These are phyloP conservation scores for Serrognathus titanus DNA, from an alignment of 2,888 invertebrate species.

Conservation along the genomic window DNA sequence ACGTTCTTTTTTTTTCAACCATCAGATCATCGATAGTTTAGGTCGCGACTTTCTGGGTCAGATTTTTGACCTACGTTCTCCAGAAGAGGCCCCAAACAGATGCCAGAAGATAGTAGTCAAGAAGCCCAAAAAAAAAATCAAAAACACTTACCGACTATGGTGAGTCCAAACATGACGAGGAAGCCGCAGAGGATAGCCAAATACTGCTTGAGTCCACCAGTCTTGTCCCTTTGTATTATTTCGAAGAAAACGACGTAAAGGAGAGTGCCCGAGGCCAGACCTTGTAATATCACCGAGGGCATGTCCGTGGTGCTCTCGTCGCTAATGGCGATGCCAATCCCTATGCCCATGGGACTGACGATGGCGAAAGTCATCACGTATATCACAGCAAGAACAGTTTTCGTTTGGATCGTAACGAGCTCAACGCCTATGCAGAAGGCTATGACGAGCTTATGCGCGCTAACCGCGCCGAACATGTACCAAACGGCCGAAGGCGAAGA, in stretches of 20 bases:
- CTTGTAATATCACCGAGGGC: constrained; percentile 69
- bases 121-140: no score
- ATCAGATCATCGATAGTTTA: no score
- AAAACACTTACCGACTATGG: constrained; percentile 29
- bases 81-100: no score
- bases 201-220: constrained; percentile 63
- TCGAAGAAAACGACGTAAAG: constrained; percentile 97
- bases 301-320: constrained; percentile 58
- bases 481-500: constrained; percentile 59
- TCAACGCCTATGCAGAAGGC: constrained; percentile 88
- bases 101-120: no score
- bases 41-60: no score
- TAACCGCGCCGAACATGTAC: constrained; percentile 81
- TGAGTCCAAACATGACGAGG: constrained; percentile 62
- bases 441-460: constrained; percentile 82
- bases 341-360: constrained; percentile 77
- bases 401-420: constrained; percentile 68
- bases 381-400: constrained; percentile 57
- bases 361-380: constrained; percentile 75
- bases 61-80: no score
- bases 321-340: constrained; percentile 62
- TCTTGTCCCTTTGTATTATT: constrained; percentile 64
- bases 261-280: constrained; percentile 87
- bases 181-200: constrained; percentile 67
- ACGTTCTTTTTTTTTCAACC: no score